Evolutionary conservation across 2,113 vertebrate genomes (phyloP).

Genomic region (Ageneiosus marmoratus): DNA sequence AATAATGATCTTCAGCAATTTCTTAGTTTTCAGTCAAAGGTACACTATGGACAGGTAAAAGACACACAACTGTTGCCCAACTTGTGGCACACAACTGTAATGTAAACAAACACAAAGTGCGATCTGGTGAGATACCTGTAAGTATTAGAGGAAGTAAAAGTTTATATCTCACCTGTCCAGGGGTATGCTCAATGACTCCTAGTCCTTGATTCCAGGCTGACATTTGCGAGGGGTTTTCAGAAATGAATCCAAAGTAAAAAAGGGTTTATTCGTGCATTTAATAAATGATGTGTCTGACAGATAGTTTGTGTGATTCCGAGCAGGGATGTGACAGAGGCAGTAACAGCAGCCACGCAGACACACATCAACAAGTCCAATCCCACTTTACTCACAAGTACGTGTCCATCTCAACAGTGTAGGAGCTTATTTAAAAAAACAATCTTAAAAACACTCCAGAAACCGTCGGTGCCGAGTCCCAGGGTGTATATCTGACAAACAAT

Average conservation of each 20-base stretch:
- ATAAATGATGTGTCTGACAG: not conserved
- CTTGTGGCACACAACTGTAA: no score
- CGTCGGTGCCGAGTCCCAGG: no score
- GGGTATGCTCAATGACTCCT: conserved; percentile 76
- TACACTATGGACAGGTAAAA: no score
- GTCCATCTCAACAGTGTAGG: conserved; percentile 43
- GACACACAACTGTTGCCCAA: no score
- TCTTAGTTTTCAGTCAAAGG: not conserved
- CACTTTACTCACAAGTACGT: conserved; percentile 60
- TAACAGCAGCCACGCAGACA: conserved; percentile 62
- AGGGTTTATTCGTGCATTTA: not conserved
- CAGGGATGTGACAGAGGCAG: conserved; percentile 17
- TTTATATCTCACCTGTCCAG: conserved; percentile 71
- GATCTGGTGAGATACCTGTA: not conserved
- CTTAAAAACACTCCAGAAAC: not conserved
- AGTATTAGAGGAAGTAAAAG: not conserved
- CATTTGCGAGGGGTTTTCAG: conserved; percentile 66
- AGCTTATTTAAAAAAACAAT: not conserved
- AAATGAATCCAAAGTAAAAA: conserved; percentile 37
- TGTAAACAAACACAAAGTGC: no score
- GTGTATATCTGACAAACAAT: not conserved
- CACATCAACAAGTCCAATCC: conserved; percentile 78
- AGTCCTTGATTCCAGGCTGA: conserved; percentile 74
- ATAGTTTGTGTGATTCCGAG: not conserved
- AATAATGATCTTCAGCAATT: not conserved